phyloP scores from a whole-genome alignment of 2,797 vertebrate genomes.

The Nannoperca obscura region DNA sequence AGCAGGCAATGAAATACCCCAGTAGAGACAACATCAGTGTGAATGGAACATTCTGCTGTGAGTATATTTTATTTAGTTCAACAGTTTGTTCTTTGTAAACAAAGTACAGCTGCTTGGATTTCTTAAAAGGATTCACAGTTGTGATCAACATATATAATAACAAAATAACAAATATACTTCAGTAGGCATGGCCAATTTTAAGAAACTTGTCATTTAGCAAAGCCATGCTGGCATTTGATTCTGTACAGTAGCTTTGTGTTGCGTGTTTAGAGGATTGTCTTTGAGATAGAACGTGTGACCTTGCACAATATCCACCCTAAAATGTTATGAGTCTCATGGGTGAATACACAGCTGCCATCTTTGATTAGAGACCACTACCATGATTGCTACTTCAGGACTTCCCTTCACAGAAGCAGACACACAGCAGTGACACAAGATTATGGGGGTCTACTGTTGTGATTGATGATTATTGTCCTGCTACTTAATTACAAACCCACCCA shows the following conservation, averaged over 20 bases:
- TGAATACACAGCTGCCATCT: slow-evolving; percentile 74
- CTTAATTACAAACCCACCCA: slow-evolving; percentile 50
- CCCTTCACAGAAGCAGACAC: slow-evolving; percentile 44
- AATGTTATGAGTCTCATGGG: slow-evolving; percentile 79
- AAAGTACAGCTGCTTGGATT: not conserved
- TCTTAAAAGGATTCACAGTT: not conserved
- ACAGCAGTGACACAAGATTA: slow-evolving; percentile 54
- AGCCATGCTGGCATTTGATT: slow-evolving; percentile 6
- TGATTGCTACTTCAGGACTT: slow-evolving; percentile 74
- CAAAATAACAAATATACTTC: not conserved
- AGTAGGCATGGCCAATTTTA: not conserved
- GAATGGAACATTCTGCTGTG: slow-evolving; percentile 67
- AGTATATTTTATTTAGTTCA: slow-evolving; percentile 62
- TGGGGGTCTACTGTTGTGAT: slow-evolving; percentile 58
- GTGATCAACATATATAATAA: not conserved
- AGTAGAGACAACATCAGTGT: slow-evolving; percentile 28
- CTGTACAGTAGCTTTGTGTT: not conserved
- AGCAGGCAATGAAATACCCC: slow-evolving; percentile 22
- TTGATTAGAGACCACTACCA: slow-evolving; percentile 81
- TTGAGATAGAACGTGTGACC: slow-evolving; percentile 42
- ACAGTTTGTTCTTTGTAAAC: slow-evolving; percentile 19
- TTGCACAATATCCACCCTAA: slow-evolving; percentile 62
- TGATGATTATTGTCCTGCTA: slow-evolving; percentile 66
- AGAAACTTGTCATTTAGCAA: not conserved
- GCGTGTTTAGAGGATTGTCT: slow-evolving; percentile 16